A percentile compares a stretch with the other conserved stretches of the same genome.
Conservation (phyloP, 2,113 vertebrate genomes). For the Meles meles region DNA sequence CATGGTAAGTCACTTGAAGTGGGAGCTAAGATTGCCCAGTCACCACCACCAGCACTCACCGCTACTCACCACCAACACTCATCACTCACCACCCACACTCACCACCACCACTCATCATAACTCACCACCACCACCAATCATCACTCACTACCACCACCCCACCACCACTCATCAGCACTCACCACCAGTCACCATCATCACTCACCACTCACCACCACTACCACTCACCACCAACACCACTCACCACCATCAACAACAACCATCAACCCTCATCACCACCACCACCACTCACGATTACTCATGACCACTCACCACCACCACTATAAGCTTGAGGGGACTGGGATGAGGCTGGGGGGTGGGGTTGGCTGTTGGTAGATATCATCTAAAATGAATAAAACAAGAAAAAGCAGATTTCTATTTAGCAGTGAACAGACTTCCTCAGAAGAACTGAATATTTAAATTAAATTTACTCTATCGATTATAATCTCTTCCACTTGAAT, state of each 20-base stretch:
- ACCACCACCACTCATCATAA: accelerated
- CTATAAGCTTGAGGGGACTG: not conserved
- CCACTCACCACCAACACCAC: no score
- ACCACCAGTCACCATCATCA: no score
- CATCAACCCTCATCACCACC: no score
- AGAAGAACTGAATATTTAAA: not conserved
- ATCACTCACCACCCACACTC: no score
- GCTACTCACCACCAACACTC: no score
- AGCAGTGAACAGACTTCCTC: not conserved
- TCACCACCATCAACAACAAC: no score
- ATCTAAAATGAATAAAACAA: not conserved
- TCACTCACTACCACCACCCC: accelerated
- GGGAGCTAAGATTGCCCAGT: not conserved
- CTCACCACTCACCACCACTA: accelerated
- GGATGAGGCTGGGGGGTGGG: not conserved
- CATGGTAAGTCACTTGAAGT: not conserved
- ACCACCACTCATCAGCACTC: no score
- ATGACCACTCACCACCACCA: no score
- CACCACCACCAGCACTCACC: no score
- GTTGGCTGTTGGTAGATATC: not conserved
- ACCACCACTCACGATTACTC: accelerated
- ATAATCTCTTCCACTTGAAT: not conserved
- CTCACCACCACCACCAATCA: accelerated
- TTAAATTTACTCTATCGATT: not conserved
- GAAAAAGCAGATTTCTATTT: not conserved